These are phyloP conservation scores for Muscicapa adusta DNA, from an alignment of 2,113 vertebrate species.

Conservation along the genomic window DNA sequence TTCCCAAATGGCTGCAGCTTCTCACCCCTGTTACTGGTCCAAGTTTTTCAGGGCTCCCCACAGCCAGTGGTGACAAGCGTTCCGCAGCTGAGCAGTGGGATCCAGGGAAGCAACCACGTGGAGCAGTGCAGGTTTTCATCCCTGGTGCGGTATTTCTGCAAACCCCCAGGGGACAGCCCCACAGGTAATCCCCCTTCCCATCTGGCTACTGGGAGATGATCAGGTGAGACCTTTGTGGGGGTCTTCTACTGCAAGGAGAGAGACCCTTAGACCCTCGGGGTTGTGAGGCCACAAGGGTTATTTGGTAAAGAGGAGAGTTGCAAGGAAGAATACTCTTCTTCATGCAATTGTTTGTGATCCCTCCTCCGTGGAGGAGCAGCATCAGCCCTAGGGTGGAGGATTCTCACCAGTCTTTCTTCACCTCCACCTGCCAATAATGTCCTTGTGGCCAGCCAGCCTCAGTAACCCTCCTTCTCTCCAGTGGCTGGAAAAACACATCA, in stretches of 20 bases:
- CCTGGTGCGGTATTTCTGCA: not conserved
- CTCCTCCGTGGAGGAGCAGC: not conserved
- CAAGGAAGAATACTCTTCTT: not conserved
- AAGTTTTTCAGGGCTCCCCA: not conserved
- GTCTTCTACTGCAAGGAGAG: not conserved
- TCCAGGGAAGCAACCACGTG: not conserved
- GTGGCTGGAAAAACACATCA: not conserved
- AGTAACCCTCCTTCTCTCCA: not conserved
- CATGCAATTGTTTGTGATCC: not conserved
- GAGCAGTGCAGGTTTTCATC: not conserved
- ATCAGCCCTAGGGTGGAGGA: not conserved
- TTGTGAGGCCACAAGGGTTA: not conserved
- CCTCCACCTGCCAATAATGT: accelerated
- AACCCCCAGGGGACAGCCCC: accelerated
- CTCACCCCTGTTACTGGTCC: not conserved
- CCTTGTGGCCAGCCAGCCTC: not conserved
- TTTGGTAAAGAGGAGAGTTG: not conserved
- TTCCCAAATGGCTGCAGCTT: not conserved
- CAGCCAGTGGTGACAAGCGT: accelerated
- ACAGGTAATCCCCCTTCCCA: not conserved
- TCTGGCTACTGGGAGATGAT: not conserved
- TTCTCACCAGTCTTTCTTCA: not conserved
- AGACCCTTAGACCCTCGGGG: too few species aligned
- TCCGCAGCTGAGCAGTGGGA: not conserved
- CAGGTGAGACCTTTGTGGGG: not conserved